These are phyloP conservation scores for Poeciliopsis occidentalis DNA, from an alignment of 2,113 vertebrate genomes.

Conservation along the genomic window DNA sequence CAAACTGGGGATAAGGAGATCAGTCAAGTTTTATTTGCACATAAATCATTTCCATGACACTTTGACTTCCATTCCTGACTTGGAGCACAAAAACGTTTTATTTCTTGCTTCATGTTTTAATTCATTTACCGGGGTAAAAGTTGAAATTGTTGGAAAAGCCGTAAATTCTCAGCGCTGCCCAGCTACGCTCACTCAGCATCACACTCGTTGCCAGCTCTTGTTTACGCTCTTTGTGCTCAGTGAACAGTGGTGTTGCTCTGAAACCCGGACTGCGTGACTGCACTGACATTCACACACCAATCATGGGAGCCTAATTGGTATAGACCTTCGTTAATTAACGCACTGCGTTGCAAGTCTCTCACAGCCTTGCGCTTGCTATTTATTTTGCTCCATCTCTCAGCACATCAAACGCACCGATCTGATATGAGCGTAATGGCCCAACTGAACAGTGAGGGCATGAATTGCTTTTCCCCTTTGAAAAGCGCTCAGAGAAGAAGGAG, in stretches of 20 bases:
- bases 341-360: slow-evolving; percentile 66
- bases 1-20: not conserved
- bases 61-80: not conserved
- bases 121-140: not conserved
- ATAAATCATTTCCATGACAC: not conserved
- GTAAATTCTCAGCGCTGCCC: slow-evolving; percentile 32
- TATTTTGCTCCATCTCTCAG: slow-evolving; percentile 64
- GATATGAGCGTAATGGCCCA: slow-evolving; percentile 66
- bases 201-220: slow-evolving; percentile 55
- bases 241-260: slow-evolving; percentile 85
- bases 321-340: slow-evolving; percentile 74
- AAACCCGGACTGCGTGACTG: slow-evolving; percentile 71
- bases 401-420: slow-evolving; percentile 65
- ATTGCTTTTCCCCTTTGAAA: slow-evolving; percentile 69
- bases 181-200: slow-evolving; percentile 51
- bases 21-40: not conserved
- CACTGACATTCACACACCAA: slow-evolving; percentile 70
- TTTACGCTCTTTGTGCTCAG: slow-evolving; percentile 71
- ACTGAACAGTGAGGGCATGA: slow-evolving; percentile 60
- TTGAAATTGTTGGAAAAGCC: slow-evolving; percentile 30
- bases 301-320: slow-evolving; percentile 75
- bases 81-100: not conserved
- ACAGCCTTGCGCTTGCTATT: slow-evolving; percentile 67
- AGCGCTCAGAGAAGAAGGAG: slow-evolving; percentile 30
- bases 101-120: not conserved